Base-by-base conservation (phyloP, 2,888 invertebrate species). In the Resseliella maxima region DNA sequence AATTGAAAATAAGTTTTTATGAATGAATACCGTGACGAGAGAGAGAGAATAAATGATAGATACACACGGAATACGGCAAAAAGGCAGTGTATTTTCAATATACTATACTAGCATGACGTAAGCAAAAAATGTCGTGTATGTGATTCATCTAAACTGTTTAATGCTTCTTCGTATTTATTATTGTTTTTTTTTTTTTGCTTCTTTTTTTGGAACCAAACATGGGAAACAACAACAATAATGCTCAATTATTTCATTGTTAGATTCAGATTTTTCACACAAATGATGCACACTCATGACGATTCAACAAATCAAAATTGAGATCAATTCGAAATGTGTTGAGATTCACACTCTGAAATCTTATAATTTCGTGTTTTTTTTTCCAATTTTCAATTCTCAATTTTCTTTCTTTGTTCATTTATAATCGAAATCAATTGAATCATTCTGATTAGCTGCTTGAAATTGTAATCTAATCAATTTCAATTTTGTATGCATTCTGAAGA, bases 1-100 rank as follows among this genome's bases (percentile, higher is more conserved):
- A 85, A 85, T 46, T 85, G 85, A 85, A 54, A 85, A 85, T 85
- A n/a, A n/a, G 85, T 27, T 85, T 85, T 85, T 85, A 85, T 85
- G 85, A 85, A 85, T 85, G 85, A 45, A 85, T 46, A 46, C 38
- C 45, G 85, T 45, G 85, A 85, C 45, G 85, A 72, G 83, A 81
- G 38, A 46, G 27, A 38, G n/a, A 36, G 31, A 12, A 36, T 36
- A 83, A n/a, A n/a, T n/a, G n/a, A n/a, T n/a, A n/a, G n/a, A n/a
- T n/a, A n/a, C n/a, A n/a, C n/a, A 36, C 35, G 24, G 41, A 81
- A 36, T 81, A 36, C 46, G 46, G 46, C 35, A 81, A 36, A 81
- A 12, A 10, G 36, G 81, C 21, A 36, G 81, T 27, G 64, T 54
- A 54, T n/a, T 10, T n/a, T n/a, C n/a, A n/a, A n/a, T n/a, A 12